Evolutionary conservation across 2,797 vertebrate genomes (phyloP), one percentile per base, ranked within the genome.

Genomic region (Todus mexicanus): DNA sequence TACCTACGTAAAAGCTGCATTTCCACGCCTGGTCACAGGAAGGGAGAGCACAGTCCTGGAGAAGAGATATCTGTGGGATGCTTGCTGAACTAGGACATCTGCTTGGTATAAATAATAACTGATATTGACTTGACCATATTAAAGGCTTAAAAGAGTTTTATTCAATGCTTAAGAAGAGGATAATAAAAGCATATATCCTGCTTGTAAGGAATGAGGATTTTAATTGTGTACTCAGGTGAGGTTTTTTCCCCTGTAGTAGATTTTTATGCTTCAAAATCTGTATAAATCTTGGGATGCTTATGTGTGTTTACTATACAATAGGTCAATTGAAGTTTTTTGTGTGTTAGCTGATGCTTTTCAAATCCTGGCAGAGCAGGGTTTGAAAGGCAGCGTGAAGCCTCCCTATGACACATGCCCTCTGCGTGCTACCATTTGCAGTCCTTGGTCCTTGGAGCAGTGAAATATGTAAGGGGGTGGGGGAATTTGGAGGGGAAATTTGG

Each of bases 41-140:
- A 79, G 38, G 73, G 60, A 47, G 40, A 40, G 59, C 51, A 4
- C n/a, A 7, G 54, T 23, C 29, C 33, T 0, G 3, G 15, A 19
- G 42, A 22, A 10, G 74, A 13, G 40, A 0, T 2, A 1, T 0
- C 0, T 12, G 1, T 29, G 54, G 54, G 38, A 10, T 38, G 64
- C 4, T 40, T 29, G 37, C 27, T 6, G 7, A 17, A 5, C 9
- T 22, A 27, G 22, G 40, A 33, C 27, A 5, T 40, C 73, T 78
- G 45, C 77, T 53, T 7, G 53, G 66, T 6, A 1, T 22, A 11
- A 33, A 5, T 13, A 16, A 59, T 68, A 29, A 15, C 70, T 29
- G 47, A n/a, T 59, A 2, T 12, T 23, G 54, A 4, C 31, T 78
- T 74, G 33, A 7, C 48, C 5, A 0, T 5, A 3, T 23, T 26